Evolutionary conservation across 2,797 vertebrate species (phyloP).

Genomic region (Sebastes baramenuke): DNA sequence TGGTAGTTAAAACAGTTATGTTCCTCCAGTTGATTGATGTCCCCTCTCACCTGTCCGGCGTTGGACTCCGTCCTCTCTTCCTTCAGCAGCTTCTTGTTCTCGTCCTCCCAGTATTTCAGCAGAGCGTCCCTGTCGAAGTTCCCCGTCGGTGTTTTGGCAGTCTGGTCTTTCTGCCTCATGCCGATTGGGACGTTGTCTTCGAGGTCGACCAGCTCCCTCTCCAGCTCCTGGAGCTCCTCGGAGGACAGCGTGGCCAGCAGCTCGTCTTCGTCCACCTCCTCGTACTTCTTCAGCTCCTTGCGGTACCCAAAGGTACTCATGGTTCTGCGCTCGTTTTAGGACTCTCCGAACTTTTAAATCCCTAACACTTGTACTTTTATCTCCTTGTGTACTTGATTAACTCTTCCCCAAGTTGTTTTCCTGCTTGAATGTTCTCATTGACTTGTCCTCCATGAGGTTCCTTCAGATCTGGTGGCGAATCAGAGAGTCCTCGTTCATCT

Average conservation of each 20-base stretch:
- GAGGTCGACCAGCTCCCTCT: slow-evolving; percentile 87
- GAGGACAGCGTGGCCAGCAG: slow-evolving; percentile 88
- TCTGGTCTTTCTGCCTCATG: slow-evolving; percentile 90
- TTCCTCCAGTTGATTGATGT: neutral
- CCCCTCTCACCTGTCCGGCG: slow-evolving; percentile 35
- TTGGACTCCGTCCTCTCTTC: neutral
- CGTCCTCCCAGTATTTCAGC: slow-evolving; percentile 90
- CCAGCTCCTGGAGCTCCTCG: slow-evolving; percentile 91
- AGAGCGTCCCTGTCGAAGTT: slow-evolving; percentile 87
- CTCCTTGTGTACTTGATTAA: neutral
- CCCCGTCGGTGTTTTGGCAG: slow-evolving; percentile 84
- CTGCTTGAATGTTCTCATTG: neutral
- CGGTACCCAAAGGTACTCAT: slow-evolving; percentile 90
- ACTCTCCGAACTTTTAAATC: neutral
- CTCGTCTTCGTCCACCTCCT: slow-evolving; percentile 91
- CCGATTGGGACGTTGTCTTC: slow-evolving; percentile 87
- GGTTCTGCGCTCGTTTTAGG: slow-evolving; percentile 6
- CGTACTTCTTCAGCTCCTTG: slow-evolving; percentile 88
- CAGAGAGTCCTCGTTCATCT: slow-evolving; percentile 67
- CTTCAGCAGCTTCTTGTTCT: slow-evolving; percentile 86
- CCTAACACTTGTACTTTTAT: neutral
- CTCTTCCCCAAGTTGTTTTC: neutral
- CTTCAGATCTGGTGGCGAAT: neutral
- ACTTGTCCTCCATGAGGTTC: slow-evolving; percentile 12
- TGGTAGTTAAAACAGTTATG: neutral